Evolutionary conservation across 2,113 vertebrate genomes (phyloP), one percentile per base, ranked within the genome.

Genomic region (Passer montanus): DNA sequence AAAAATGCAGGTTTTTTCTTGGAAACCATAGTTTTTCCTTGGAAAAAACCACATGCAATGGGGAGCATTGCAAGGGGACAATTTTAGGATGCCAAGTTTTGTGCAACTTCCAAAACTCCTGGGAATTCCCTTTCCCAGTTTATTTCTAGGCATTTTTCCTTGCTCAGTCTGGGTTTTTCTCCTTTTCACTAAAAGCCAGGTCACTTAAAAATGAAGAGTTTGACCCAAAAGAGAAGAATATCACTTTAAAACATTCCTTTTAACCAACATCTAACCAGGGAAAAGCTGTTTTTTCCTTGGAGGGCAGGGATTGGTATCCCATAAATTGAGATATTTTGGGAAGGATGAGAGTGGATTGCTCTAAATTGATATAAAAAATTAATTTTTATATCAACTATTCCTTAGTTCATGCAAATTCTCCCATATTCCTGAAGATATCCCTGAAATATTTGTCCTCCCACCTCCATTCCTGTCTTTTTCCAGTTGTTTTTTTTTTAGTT

Each of bases 51-150:
- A 21, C 93, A 74, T 85, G 93, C 89, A 91, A 33, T 10, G 78
- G 75, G 81, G 27, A 85, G 74, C 50, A 77, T 49, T 31, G 70
- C 1, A 4, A 76, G 75, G 74, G 69, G 39, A 20, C 11, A 31
- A 4, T 7, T 30, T 12, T 1, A 77, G 82, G 84, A 95, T 91
- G 94, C 95, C 91, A 93, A 94, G 82, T 94, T 95, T 83, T 74
- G 46, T 74, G 84, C 70, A 84, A 52, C 72, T 94, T 50, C 59
- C 59, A 62, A 89, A 94, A 67, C 50, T 66, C 72, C 2, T 5
- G 81, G 84, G 50, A 93, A 90, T 97, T 50, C 59, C 82, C 79
- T 86, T 79, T 83, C 63, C 66, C 30, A 47, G 19, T 74, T 88
- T n/a, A 74, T 95, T 95, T 68, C 75, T 50, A 63, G 78, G 41